Percentiles rank a stretch among this genome's conserved stretches.
phyloP scores from a whole-genome alignment of 2,113 vertebrate genomes.

The Crotalus helleri region DNA sequence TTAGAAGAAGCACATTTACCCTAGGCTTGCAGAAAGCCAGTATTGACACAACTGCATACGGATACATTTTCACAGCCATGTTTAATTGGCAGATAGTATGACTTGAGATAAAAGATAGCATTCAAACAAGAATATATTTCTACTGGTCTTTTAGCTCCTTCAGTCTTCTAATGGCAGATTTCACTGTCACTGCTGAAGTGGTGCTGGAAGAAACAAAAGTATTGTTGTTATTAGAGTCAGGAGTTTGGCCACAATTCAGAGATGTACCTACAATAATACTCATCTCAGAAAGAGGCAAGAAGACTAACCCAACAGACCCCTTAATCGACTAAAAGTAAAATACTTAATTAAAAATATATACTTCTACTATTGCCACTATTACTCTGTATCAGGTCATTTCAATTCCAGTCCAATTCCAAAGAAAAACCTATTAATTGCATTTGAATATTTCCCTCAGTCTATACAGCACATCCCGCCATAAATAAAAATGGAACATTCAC shows the following conservation, averaged over 20 bases:
- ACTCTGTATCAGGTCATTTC: background rate
- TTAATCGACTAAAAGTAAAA: background rate
- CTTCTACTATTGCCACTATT: background rate
- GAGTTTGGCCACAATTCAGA: background rate
- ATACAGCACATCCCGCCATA: background rate
- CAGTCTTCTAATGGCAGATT: conserved; percentile 97
- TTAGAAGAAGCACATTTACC: background rate
- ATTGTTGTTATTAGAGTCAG: conserved; percentile 18
- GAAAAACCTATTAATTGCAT: background rate
- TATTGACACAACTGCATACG: background rate
- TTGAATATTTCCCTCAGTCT: background rate
- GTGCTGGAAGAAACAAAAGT: conserved; percentile 77
- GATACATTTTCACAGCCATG: conserved; percentile 29
- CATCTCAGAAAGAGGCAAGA: background rate
- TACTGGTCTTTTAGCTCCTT: conserved; percentile 99
- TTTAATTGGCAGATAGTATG: conserved; percentile 52
- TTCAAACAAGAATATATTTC: conserved; percentile 45
- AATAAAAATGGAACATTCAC: background rate
- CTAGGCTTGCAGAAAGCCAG: background rate
- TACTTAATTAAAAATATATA: background rate
- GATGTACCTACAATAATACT: background rate
- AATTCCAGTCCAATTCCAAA: background rate
- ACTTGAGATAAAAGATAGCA: conserved; percentile 18
- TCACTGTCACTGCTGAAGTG: conserved; percentile 97
- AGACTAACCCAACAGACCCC: background rate